phyloP scores from a whole-genome alignment of 2,888 invertebrate species.

The Crioceris asparagi region DNA sequence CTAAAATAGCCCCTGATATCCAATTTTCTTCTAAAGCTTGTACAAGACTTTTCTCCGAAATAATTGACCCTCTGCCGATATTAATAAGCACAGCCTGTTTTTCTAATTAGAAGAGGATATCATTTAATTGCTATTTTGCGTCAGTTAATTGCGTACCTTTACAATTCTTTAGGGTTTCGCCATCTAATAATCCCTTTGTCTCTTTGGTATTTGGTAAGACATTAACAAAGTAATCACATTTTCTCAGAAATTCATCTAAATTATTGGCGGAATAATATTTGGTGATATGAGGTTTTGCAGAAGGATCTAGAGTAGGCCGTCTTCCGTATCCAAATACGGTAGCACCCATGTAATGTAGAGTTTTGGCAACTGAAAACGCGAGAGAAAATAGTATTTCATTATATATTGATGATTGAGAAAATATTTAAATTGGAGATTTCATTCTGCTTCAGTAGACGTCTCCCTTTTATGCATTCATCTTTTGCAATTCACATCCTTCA shows the following conservation, averaged over 20 bases:
- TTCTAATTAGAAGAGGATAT: slow-evolving; percentile 18
- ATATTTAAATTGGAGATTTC: no score
- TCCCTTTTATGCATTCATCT: no score
- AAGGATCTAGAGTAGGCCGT: slow-evolving; percentile 12
- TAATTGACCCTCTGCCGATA: slow-evolving; percentile 46
- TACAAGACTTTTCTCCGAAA: slow-evolving; percentile 41
- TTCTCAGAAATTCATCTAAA: slow-evolving; percentile 34
- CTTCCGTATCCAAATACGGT: slow-evolving; percentile 27
- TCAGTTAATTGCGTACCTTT: no score
- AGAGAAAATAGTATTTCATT: no score
- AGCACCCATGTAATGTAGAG: slow-evolving; percentile 39
- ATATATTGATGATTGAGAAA: no score
- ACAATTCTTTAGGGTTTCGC: slow-evolving; percentile 39
- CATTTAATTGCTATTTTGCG: no score
- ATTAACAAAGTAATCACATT: slow-evolving; percentile 46
- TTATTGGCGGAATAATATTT: slow-evolving; percentile 29
- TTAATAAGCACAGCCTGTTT: slow-evolving; percentile 45
- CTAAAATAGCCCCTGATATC: slow-evolving; percentile 45
- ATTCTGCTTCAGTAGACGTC: no score
- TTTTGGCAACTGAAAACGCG: slow-evolving; percentile 35
- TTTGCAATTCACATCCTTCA: no score
- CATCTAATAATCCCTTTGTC: slow-evolving; percentile 41
- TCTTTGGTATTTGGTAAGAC: slow-evolving; percentile 42
- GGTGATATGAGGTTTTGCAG: slow-evolving; percentile 18
- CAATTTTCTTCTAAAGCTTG: slow-evolving; percentile 42